phyloP scores from a whole-genome alignment of 1,140 invertebrate genomes.

The Drosophila paulistorum region DNA sequence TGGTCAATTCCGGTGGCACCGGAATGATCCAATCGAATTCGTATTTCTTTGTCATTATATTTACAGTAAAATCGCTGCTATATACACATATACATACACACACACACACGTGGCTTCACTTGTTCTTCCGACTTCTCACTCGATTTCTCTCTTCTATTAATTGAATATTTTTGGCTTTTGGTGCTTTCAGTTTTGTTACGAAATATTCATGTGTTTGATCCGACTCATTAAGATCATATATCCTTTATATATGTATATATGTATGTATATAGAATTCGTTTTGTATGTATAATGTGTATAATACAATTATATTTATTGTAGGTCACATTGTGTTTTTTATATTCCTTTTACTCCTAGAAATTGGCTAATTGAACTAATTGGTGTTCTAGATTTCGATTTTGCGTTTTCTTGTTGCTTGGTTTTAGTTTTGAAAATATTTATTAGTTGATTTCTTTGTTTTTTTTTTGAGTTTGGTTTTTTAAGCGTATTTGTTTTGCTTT shows the following conservation, averaged over 20 bases:
- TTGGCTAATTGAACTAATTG: conserved; percentile 13
- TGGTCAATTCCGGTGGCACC: conserved; percentile 93
- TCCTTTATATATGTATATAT: background rate
- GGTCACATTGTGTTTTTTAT: conserved; percentile 36
- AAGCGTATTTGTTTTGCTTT: conserved; percentile 3
- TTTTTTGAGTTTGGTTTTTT: background rate
- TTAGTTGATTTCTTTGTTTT: background rate
- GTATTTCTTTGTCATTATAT: conserved; percentile 97
- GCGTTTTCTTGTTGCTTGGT: background rate
- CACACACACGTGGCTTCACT: background rate
- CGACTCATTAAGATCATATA: background rate
- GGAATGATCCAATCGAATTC: conserved; percentile 99
- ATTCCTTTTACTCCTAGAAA: conserved; percentile 12
- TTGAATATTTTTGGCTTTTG: too few relatives aligned
- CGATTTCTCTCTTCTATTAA: too few relatives aligned
- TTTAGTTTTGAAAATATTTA: background rate
- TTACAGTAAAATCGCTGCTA: conserved; percentile 35
- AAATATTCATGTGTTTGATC: too few relatives aligned
- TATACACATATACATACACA: conserved; percentile 23
- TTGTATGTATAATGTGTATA: conserved; percentile 8
- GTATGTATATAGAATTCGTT: background rate
- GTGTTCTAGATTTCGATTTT: background rate
- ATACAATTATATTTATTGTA: conserved; percentile 17
- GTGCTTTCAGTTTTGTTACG: too few relatives aligned
- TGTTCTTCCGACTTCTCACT: too few relatives aligned